Percentiles rank a stretch among this genome's conserved stretches.
Evolutionary conservation across 2,797 vertebrate species (phyloP).

Genomic region (Rhynchotus rufescens): DNA sequence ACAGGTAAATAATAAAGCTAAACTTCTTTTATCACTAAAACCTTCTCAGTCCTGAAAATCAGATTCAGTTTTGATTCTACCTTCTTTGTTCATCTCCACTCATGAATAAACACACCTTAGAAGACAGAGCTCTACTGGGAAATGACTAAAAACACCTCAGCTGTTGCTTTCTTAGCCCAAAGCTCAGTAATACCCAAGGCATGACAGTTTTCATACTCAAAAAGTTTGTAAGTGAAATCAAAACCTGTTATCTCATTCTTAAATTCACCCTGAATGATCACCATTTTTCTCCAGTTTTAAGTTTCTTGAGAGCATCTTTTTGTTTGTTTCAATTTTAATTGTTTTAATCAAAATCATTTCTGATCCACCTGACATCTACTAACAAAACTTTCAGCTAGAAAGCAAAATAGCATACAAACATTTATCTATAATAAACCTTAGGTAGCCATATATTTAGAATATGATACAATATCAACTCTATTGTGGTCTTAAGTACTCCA

Average conservation of each 20-base stretch:
- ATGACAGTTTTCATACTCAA: not conserved
- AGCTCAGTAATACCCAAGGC: not conserved
- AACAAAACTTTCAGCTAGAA: not conserved
- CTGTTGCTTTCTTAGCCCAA: not conserved
- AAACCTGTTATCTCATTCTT: not conserved
- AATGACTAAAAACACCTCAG: not conserved
- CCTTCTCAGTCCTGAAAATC: not conserved
- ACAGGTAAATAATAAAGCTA: not conserved
- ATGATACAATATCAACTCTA: not conserved
- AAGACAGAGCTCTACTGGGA: not conserved
- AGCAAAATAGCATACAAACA: not conserved
- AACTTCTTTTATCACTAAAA: not conserved
- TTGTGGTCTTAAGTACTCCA: not conserved
- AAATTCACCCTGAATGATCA: not conserved
- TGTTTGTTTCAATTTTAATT: not conserved
- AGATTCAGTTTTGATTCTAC: not conserved
- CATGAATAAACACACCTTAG: too few species aligned
- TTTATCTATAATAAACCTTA: not conserved
- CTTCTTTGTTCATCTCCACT: not conserved
- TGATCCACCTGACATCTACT: not conserved
- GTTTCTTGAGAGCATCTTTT: not conserved
- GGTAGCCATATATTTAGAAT: not conserved
- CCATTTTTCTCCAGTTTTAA: not conserved
- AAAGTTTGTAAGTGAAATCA: not conserved
- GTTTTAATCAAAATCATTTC: not conserved